Evolutionary conservation across 1,140 invertebrate species (phyloP).

Genomic region (Callitettix versicolor): DNA sequence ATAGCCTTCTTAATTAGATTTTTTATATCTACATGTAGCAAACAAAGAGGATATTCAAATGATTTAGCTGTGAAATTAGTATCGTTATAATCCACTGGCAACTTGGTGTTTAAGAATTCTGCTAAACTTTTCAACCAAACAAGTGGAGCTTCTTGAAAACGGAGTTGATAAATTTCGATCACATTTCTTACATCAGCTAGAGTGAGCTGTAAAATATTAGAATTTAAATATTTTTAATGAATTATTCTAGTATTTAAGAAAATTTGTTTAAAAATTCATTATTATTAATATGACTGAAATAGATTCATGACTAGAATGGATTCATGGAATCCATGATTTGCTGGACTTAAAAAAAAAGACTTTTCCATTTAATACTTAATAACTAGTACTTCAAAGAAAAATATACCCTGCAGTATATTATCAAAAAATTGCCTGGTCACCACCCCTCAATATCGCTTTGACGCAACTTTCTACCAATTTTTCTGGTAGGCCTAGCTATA

Average conservation of each 20-base stretch:
- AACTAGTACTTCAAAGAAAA: too few species aligned
- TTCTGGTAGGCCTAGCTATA: too few species aligned
- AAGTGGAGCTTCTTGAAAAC: slow-evolving; percentile 48
- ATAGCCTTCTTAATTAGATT: slow-evolving; percentile 42
- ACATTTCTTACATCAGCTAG: slow-evolving; percentile 21
- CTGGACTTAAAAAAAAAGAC: neutral
- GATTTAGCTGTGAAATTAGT: slow-evolving; percentile 40
- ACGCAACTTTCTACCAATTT: too few species aligned
- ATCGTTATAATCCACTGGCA: slow-evolving; percentile 47
- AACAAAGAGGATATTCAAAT: slow-evolving; percentile 37
- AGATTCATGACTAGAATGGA: neutral
- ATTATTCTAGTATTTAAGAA: neutral
- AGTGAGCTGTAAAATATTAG: slow-evolving; percentile 3
- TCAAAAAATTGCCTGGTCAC: too few species aligned
- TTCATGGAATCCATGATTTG: neutral
- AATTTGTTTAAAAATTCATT: neutral
- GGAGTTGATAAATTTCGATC: slow-evolving; percentile 39
- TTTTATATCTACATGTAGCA: slow-evolving; percentile 40
- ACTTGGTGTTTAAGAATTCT: slow-evolving; percentile 48
- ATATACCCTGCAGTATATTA: too few species aligned
- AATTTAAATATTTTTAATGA: neutral
- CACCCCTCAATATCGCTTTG: too few species aligned
- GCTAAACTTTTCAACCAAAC: slow-evolving; percentile 51
- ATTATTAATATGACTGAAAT: neutral
- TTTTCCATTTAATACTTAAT: neutral